Conservation (phyloP, 2,113 vertebrate species). For the Paralichthys olivaceus region DNA sequence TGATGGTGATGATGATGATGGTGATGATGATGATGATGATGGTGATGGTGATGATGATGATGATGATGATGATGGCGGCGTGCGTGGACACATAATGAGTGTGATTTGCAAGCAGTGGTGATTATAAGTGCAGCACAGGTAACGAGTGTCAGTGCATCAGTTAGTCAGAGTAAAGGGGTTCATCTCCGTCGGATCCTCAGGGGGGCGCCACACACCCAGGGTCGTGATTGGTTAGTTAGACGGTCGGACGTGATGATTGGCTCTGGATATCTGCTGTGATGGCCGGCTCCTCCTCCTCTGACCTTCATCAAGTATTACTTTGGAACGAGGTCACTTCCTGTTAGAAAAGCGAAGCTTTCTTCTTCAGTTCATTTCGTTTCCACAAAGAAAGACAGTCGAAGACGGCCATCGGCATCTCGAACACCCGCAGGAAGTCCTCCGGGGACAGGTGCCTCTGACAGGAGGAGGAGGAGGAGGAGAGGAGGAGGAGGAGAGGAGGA, state of each 20-base stretch:
- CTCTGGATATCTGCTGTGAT: slow-evolving; percentile 11
- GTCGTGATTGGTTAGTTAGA: slow-evolving; percentile 36
- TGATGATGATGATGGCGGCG: background rate
- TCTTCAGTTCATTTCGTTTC: slow-evolving; percentile 96
- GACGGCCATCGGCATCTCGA: slow-evolving; percentile 88
- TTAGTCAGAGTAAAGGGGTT: slow-evolving; percentile 38
- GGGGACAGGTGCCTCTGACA: slow-evolving; percentile 88
- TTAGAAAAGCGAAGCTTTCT: slow-evolving; percentile 93
- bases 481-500: too few relatives aligned
- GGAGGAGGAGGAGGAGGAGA: background rate
- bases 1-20: background rate
- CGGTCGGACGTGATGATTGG: background rate
- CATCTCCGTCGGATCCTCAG: slow-evolving; percentile 23
- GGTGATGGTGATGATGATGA: background rate
- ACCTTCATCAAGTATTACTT: slow-evolving; percentile 35
- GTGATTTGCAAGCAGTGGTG: slow-evolving; percentile 50
- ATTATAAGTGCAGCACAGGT: slow-evolving; percentile 55
- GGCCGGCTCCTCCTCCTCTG: background rate
- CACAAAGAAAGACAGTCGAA: slow-evolving; percentile 93
- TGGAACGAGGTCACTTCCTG: slow-evolving; percentile 59
- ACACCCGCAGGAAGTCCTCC: slow-evolving; percentile 87
- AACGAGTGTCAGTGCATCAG: slow-evolving; percentile 51
- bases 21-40: background rate
- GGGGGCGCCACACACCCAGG: background rate
- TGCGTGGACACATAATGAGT: background rate